These are phyloP conservation scores for Florisuga fusca DNA, from an alignment of 2,797 vertebrate species.

Conservation along the genomic window DNA sequence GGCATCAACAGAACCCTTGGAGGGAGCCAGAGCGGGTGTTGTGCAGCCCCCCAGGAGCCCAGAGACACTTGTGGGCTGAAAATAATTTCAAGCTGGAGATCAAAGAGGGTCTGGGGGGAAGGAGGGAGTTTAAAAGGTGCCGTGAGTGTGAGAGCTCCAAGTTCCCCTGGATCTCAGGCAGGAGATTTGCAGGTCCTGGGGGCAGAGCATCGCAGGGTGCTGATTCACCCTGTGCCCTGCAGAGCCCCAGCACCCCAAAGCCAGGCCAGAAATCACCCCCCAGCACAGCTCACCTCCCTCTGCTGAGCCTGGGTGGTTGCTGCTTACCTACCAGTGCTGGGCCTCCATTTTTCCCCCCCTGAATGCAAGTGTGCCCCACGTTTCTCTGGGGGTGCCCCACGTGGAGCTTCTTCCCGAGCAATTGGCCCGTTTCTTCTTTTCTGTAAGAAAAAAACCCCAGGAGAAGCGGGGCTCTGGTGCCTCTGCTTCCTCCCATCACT, in stretches of 20 bases:
- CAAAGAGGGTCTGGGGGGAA: not conserved
- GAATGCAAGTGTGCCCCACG: fast-evolving
- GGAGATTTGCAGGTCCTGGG: not conserved
- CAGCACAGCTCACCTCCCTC: not conserved
- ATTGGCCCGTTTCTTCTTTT: not conserved
- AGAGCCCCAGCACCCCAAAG: not conserved
- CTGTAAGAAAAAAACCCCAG: not conserved
- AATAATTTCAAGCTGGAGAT: not conserved
- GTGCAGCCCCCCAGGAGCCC: not conserved
- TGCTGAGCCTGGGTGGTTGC: fast-evolving
- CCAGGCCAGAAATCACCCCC: fast-evolving
- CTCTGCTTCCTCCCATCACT: not conserved
- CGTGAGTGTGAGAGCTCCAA: not conserved
- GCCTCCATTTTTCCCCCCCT: not conserved
- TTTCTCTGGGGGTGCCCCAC: not conserved
- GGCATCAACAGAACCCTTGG: not conserved
- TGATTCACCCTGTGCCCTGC: fast-evolving
- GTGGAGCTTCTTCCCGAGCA: not conserved
- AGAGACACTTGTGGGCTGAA: not conserved
- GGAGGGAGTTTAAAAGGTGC: not conserved
- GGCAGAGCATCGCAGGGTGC: not conserved
- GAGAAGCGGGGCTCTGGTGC: not conserved
- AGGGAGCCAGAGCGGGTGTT: not conserved
- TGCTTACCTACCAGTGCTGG: not conserved
- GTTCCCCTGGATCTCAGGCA: not conserved